Evolutionary conservation across 2,797 vertebrate species (phyloP), one percentile per base, ranked within the genome.

Genomic region (Poeciliopsis paucimaculata): DNA sequence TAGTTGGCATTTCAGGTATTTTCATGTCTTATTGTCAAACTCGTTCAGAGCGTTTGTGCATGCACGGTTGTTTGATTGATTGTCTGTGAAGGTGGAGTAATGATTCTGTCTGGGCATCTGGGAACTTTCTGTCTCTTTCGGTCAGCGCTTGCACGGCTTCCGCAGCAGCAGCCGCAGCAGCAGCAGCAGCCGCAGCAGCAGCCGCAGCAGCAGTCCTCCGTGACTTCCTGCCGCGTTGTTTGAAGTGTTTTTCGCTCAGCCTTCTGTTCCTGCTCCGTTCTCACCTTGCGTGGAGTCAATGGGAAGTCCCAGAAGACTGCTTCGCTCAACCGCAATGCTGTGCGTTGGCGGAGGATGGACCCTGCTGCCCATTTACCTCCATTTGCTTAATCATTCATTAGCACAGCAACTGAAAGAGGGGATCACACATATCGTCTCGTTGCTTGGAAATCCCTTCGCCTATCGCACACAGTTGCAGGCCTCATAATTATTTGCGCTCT

Each of bases 221-320:
- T 10, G 64, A 88, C 89, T 86, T 85, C 70, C 85, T 82, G 80
- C 78, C 47, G 60, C 72, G 79, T 72, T 66, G 73, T 91, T 89
- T 90, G 80, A 88, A 86, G 86, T 86, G 84, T 84, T 89, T 72
- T 89, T 77, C 45, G 72, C 87, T 83, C 84, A 66, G 88, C 90
- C 89, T 91, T 87, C 88, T 88, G 91, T 88, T 92, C 82, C 87
- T 71, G 83, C 82, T 86, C 86, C 49, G 7, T 83, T 91, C 89
- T 92, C 92, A 92, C 93, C 92, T 92, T 90, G 91, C 82, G 81
- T 77, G 81, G 90, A 94, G 93, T 92, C 93, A 91, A 92, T 89
- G 90, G 93, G 92, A 92, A 91, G 88, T 94, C 94, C 93, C 94
- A 39, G 45, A 78, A 88, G 94, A 87, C 90, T 31, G 78, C 84